A percentile compares a stretch with the other conserved stretches of the same genome.
Evolutionary conservation across 1,140 invertebrate species (phyloP).

Genomic region (Danaus melanippus): DNA sequence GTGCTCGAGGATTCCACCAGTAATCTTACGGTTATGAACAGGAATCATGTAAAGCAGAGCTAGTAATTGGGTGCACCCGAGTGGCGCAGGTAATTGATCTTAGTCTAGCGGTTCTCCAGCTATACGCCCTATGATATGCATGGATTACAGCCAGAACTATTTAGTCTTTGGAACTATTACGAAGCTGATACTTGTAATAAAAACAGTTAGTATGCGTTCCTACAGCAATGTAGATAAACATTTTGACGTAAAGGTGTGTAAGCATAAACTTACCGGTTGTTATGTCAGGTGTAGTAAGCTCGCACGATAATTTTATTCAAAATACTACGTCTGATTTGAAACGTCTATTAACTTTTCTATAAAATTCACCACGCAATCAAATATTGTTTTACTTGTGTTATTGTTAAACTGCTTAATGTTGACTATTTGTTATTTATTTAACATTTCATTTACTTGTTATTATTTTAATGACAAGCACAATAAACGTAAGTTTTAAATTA

Average conservation of each 20-base stretch:
- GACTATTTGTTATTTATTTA: too few species aligned
- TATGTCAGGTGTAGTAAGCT: too few species aligned
- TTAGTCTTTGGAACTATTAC: too few species aligned
- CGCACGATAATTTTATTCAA: too few species aligned
- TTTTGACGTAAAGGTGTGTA: slow-evolving; percentile 10
- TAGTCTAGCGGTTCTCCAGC: slow-evolving; percentile 56
- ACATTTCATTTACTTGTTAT: too few species aligned
- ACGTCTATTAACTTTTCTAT: too few species aligned
- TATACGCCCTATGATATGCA: slow-evolving; percentile 49
- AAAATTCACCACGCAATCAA: too few species aligned
- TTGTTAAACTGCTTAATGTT: too few species aligned
- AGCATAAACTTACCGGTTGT: not conserved
- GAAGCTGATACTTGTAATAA: slow-evolving; percentile 27
- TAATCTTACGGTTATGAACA: slow-evolving; percentile 43
- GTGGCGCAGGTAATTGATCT: slow-evolving; percentile 65
- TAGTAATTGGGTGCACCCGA: slow-evolving; percentile 64
- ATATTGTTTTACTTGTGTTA: too few species aligned
- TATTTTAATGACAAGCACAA: too few species aligned
- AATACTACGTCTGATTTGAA: too few species aligned
- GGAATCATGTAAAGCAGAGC: slow-evolving; percentile 62
- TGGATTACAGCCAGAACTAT: slow-evolving; percentile 17
- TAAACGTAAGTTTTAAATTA: too few species aligned
- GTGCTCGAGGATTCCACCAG: slow-evolving; percentile 24
- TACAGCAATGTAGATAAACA: slow-evolving; percentile 21
- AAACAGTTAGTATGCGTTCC: slow-evolving; percentile 38